Percentiles rank a stretch among this genome's conserved stretches.
Conservation (phyloP, 2,888 invertebrate genomes). For the Chouioia cunea region DNA sequence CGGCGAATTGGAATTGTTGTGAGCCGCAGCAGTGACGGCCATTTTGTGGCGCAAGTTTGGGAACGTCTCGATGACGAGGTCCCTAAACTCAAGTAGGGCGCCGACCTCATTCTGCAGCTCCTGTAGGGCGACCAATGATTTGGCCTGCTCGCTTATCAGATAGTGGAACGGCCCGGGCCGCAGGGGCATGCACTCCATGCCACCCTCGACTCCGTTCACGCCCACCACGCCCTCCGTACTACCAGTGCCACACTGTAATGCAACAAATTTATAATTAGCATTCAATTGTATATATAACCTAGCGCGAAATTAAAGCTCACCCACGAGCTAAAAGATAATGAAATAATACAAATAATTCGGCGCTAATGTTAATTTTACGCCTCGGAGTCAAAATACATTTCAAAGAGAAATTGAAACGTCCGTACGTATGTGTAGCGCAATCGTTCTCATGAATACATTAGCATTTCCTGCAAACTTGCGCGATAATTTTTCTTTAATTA, state of each 20-base stretch:
- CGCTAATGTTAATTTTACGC: too few relatives aligned
- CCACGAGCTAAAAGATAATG: too few relatives aligned
- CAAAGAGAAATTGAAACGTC: too few relatives aligned
- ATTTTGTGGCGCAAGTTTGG: constrained; percentile 91
- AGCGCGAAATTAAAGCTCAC: too few relatives aligned
- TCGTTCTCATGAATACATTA: too few relatives aligned
- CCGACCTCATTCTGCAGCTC: constrained; percentile 95
- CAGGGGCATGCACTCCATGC: constrained; percentile 87
- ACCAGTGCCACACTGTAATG: constrained; percentile 62
- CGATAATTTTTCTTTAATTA: too few relatives aligned
- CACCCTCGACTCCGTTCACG: constrained; percentile 65
- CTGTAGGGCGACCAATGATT: constrained; percentile 87
- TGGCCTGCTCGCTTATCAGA: constrained; percentile 89
- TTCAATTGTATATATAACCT: too few relatives aligned
- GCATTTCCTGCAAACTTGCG: too few relatives aligned
- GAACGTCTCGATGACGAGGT: constrained; percentile 94
- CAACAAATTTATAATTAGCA: not conserved
- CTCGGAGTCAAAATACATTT: too few relatives aligned
- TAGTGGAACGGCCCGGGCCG: constrained; percentile 84
- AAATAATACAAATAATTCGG: too few relatives aligned
- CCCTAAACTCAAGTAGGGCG: constrained; percentile 90
- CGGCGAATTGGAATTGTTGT: constrained; percentile 21
- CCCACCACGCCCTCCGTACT: constrained; percentile 56
- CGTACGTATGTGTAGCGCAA: too few relatives aligned
- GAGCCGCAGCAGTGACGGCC: constrained; percentile 73